A percentile compares a stretch with the other conserved stretches of the same genome.
Conservation (phyloP, 2,888 invertebrate genomes). For the Emmelina monodactyla region DNA sequence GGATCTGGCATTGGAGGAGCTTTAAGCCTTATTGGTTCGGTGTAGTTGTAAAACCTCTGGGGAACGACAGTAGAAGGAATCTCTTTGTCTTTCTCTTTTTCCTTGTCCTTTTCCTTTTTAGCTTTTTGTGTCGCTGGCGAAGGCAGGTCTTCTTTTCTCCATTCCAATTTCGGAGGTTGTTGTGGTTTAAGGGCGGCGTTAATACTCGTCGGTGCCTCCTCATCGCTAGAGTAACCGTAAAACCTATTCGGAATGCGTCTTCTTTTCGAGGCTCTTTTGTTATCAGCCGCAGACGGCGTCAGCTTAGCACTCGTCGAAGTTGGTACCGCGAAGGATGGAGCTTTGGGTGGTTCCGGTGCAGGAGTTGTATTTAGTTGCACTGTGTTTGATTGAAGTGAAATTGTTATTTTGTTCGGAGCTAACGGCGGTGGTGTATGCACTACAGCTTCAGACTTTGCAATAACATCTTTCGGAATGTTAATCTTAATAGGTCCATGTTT, state of each 20-base stretch:
- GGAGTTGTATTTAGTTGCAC: constrained; percentile 52
- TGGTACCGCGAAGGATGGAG: constrained; percentile 4
- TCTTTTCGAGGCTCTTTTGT: constrained; percentile 79
- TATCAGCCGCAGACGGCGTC: constrained; percentile 52
- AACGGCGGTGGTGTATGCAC: constrained; percentile 22
- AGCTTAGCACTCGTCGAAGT: constrained; percentile 17
- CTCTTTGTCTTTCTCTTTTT: no score
- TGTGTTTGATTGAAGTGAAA: constrained; percentile 58
- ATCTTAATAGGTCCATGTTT: constrained; percentile 64
- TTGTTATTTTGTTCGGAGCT: constrained; percentile 53
- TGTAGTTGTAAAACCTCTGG: constrained; percentile 42
- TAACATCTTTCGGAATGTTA: constrained; percentile 66
- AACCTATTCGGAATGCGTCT: constrained; percentile 84
- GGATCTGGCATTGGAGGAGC: constrained; percentile 51
- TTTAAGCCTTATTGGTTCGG: constrained; percentile 56
- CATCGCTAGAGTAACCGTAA: constrained; percentile 88
- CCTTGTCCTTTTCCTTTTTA: constrained; percentile 58
- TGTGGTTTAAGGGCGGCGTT: constrained; percentile 61
- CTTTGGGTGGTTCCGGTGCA: constrained; percentile 19
- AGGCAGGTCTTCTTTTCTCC: constrained; percentile 76
- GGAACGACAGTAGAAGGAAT: constrained; percentile 46
- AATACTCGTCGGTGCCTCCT: constrained; percentile 61
- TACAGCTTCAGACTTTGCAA: constrained; percentile 35
- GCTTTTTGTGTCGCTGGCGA: constrained; percentile 59
- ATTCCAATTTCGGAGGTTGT: constrained; percentile 72